Base-by-base conservation (phyloP, 2,113 vertebrate species). In the Pontoporia blainvillei region DNA sequence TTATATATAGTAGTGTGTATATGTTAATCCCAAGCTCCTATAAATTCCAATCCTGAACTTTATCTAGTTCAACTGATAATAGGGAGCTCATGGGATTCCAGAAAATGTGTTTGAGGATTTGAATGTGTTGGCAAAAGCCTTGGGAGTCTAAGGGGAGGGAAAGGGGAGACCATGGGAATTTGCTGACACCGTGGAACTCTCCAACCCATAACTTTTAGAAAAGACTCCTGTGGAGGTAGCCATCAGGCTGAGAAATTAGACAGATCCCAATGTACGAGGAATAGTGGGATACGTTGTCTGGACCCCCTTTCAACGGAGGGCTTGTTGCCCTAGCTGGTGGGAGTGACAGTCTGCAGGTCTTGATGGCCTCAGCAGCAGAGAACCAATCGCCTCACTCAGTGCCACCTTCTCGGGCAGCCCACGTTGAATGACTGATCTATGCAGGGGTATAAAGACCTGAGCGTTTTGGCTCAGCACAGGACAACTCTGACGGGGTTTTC, bases 1-100 rank as follows among this genome's bases (percentile, higher is more conserved):
- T 49, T 75, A 20, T 49, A 17, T 34, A 49, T 11, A 34, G 72
- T 73, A 18, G 15, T 44, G 72, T 75, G 29, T 49, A 6, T 49
- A 34, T 49, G 72, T 75, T 49, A 75, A 18, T 31, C 72, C 41
- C 41, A 75, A 75, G 18, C 72, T 49, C 73, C 17, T 76, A 21
- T 21, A 76, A 52, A 39, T 86, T 69, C 23, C n/a, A 92, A 9
- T 52, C n/a, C 39, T 86, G 5, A 27, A 23, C 17, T 94, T 95
- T 62, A 85, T 66, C 12, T 79, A 54, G 59, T 64, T 83, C 44
- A 81, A 15, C 9, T 90, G 39, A 34, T 81, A 61, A 94, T 4
- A 87, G 31, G 21, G 9, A 92, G n/a, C 21, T 59, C 14, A 52
- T 67, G 25, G 71, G 18, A 36, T 39, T 21, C 46, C 5, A 85